Conservation (phyloP, 2,797 vertebrate genomes). For the Ptychadena robeensis region DNA sequence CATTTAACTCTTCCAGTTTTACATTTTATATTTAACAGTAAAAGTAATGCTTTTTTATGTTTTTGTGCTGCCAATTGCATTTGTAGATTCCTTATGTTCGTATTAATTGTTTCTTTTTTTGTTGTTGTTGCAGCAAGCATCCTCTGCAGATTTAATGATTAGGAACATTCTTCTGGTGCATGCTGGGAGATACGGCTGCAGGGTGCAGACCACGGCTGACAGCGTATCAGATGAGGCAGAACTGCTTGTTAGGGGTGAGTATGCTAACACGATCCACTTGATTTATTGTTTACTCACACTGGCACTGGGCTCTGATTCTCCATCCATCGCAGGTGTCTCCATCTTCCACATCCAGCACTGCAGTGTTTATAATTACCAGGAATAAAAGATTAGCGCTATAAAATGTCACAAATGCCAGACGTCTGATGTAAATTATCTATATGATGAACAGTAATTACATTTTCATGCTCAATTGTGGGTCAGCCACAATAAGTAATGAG, state of each 20-base stretch:
- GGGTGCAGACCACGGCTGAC: conserved; percentile 92
- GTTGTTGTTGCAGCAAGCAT: conserved; percentile 91
- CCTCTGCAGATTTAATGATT: conserved; percentile 97
- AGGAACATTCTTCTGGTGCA: conserved; percentile 95
- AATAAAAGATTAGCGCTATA: conserved; percentile 13
- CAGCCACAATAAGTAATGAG: conserved; percentile 24
- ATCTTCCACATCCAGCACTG: background rate
- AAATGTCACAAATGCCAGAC: conserved; percentile 19
- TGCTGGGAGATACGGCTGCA: conserved; percentile 93
- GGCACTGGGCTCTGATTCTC: background rate
- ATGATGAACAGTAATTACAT: conserved; percentile 44
- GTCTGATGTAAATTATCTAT: conserved; percentile 33
- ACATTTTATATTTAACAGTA: too few species aligned
- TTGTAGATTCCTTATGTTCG: conserved; percentile 66
- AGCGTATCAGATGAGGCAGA: conserved; percentile 88
- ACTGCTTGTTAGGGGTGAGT: conserved; percentile 95
- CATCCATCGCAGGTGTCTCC: background rate
- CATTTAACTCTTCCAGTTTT: too few species aligned
- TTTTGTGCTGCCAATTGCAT: background rate
- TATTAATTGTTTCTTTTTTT: conserved; percentile 72
- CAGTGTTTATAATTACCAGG: conserved; percentile 23
- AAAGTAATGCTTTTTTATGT: background rate
- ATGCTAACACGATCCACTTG: conserved; percentile 40
- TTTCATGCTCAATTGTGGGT: conserved; percentile 38
- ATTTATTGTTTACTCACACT: conserved; percentile 4